Evolutionary conservation across 2,888 invertebrate species (phyloP).

Genomic region (Scaptomyza polygonia): DNA sequence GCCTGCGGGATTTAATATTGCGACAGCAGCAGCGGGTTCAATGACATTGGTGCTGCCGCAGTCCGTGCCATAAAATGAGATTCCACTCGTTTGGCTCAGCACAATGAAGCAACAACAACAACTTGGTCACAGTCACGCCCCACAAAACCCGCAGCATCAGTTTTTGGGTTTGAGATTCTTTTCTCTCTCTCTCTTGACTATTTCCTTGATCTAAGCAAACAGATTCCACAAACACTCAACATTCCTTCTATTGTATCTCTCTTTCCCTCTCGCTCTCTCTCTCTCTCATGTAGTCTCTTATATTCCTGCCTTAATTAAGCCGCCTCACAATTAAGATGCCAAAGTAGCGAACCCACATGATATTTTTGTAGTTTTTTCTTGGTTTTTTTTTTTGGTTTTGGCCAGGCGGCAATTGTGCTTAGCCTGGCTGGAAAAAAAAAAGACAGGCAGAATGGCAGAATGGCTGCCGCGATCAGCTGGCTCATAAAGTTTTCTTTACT

Average conservation of each 20-base stretch:
- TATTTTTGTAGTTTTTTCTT: too few relatives aligned
- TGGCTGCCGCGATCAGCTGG: slow-evolving; percentile 57
- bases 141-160: slow-evolving; percentile 53
- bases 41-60: slow-evolving; percentile 53
- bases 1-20: slow-evolving; percentile 60
- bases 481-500: slow-evolving; percentile 63
- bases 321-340: slow-evolving; percentile 55
- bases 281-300: neutral
- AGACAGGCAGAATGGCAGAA: slow-evolving; percentile 11
- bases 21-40: slow-evolving; percentile 57
- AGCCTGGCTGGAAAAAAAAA: slow-evolving; percentile 5
- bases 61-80: slow-evolving; percentile 59
- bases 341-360: slow-evolving; percentile 41
- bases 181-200: slow-evolving; percentile 1
- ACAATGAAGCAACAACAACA: slow-evolving; percentile 56
- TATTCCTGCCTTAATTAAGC: slow-evolving; percentile 49
- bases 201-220: slow-evolving; percentile 28
- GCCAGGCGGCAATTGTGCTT: slow-evolving; percentile 36
- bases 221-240: neutral
- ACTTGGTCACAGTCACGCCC: slow-evolving; percentile 43
- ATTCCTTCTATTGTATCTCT: neutral
- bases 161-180: slow-evolving; percentile 3
- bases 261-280: too few relatives aligned
- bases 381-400: slow-evolving; percentile 20
- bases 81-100: slow-evolving; percentile 56